Evolutionary conservation across 2,888 invertebrate genomes (phyloP).

Genomic region (Callinectes sapidus): DNA sequence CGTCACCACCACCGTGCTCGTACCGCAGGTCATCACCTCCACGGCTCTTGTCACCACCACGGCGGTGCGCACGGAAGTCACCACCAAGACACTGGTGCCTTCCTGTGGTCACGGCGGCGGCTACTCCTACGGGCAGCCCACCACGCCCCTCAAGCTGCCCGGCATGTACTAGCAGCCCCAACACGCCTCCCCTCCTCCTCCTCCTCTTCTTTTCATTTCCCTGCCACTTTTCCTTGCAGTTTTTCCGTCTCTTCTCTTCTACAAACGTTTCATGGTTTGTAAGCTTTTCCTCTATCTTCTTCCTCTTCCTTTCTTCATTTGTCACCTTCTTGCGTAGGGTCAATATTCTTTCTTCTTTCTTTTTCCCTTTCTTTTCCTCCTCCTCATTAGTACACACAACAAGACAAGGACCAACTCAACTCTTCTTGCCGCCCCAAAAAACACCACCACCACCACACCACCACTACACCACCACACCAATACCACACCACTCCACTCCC

Average conservation of each 20-base stretch:
- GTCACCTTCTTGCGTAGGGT: neutral
- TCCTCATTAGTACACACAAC: neutral
- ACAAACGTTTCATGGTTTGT: no score
- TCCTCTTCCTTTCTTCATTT: neutral
- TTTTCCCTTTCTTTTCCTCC: neutral
- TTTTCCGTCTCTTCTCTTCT: neutral
- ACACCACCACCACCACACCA: neutral
- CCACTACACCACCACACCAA: neutral
- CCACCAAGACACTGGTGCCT: constrained; percentile 64
- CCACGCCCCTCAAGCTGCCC: constrained; percentile 57
- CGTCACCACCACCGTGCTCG: constrained; percentile 50
- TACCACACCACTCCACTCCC: neutral
- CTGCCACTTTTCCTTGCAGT: neutral
- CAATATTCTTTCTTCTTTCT: neutral
- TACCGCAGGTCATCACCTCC: constrained; percentile 44
- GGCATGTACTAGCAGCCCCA: neutral
- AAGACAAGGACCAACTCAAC: neutral
- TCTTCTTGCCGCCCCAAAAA: neutral
- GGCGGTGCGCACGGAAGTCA: constrained; percentile 53
- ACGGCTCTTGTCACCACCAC: constrained; percentile 64
- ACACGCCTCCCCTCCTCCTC: constrained; percentile 10
- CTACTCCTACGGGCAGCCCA: constrained; percentile 65
- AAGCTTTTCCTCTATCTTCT: neutral
- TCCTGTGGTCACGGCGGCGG: constrained; percentile 52
- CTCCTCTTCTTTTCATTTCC: neutral